Conservation (phyloP, 2,888 invertebrate species). For the Metopia argyrocephala region DNA sequence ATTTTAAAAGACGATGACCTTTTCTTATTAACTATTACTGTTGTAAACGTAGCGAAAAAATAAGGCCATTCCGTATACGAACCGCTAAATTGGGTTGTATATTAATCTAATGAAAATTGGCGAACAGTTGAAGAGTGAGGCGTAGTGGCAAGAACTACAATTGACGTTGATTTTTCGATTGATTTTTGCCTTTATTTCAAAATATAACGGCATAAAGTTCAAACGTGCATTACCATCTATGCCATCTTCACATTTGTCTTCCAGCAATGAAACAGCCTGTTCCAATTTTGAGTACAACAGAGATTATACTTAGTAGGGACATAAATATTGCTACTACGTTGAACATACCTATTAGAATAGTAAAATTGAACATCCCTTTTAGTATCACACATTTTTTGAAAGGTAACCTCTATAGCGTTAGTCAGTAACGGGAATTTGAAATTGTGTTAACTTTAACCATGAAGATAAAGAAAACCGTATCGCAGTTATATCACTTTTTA, state of each 20-base stretch:
- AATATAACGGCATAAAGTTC: constrained; percentile 37
- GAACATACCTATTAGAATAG: no score
- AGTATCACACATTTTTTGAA: no score
- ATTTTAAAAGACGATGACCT: constrained; percentile 56
- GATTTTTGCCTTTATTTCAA: constrained; percentile 53
- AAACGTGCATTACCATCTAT: constrained; percentile 5
- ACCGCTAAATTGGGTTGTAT: constrained; percentile 44
- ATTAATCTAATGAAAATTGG: constrained; percentile 29
- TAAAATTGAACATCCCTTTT: no score
- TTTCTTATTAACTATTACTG: constrained; percentile 39
- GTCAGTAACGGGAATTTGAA: no score
- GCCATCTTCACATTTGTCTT: constrained; percentile 23
- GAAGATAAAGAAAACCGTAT: no score
- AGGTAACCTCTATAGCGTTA: no score
- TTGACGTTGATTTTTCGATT: constrained; percentile 24
- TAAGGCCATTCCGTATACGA: constrained; percentile 55
- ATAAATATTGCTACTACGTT: no score
- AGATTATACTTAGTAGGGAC: no score
- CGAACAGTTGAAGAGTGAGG: constrained; percentile 35
- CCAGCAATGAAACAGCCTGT: constrained; percentile 21
- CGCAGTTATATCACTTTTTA: no score
- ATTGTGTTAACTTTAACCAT: no score
- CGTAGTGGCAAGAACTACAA: background rate
- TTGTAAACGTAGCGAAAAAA: constrained; percentile 59
- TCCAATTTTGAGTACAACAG: constrained; percentile 38